Conservation (phyloP, 2,797 vertebrate species). For the Peromyscus attwateri region DNA sequence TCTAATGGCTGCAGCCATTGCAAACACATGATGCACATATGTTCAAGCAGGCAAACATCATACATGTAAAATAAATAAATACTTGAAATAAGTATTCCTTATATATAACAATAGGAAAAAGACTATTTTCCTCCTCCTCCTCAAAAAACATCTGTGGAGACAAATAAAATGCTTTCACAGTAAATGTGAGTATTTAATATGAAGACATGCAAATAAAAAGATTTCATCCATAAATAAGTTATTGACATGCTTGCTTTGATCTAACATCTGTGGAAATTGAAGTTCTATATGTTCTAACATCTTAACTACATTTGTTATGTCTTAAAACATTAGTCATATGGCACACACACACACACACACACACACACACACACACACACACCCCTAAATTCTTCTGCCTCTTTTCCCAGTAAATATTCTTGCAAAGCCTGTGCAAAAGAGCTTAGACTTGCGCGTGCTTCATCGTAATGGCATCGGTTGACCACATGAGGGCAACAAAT, state of each 20-base stretch:
- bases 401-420: background rate
- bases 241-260: background rate
- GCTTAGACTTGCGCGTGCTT: background rate
- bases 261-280: constrained; percentile 30
- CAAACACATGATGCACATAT: background rate
- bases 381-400: background rate
- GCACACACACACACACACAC: background rate
- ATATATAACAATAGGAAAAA: background rate
- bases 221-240: background rate
- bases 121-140: background rate
- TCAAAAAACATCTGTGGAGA: background rate
- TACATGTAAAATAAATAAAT: background rate
- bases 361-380: background rate
- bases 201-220: background rate
- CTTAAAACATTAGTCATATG: background rate
- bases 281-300: background rate
- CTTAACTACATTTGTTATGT: background rate
- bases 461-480: background rate
- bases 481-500: background rate
- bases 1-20: background rate
- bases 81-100: background rate
- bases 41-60: background rate
- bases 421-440: background rate
- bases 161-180: background rate
- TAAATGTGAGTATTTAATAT: background rate